Evolutionary conservation across 2,888 invertebrate genomes (phyloP), one percentile per base, ranked within the genome.

Genomic region (Bellardia pandia): DNA sequence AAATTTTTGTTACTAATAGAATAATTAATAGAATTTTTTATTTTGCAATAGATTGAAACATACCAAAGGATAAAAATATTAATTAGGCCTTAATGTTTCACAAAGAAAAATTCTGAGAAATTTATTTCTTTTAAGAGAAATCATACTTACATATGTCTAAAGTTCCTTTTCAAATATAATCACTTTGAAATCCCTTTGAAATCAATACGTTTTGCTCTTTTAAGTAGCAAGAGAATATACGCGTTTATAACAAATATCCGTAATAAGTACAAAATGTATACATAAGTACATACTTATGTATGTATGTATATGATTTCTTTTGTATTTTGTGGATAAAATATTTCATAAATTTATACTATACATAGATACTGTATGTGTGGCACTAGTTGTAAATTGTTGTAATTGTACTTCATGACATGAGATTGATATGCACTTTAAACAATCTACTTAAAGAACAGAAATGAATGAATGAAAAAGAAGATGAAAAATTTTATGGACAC

Each of bases 351-450:
- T 45, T 45, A 9, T 13, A 11, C 13, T 45, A 13, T 13, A 11
- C 3, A 9, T 13, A 42, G 2, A 9, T 42, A 42, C 9, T 45
- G 11, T 13, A 13, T 45, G 13, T 45, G 3, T 45, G 45, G 45
- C 4, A 45, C 45, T 45, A 45, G 45, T 45, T 45, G 45, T 45
- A 45, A 45, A 45, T 56, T 58, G 23, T 30, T 30, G 30, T 58
- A 58, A 58, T 58, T 30, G 45, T 48, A 23, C 56, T 66, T 33
- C 68, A 71, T 76, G 69, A 62, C 80, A 76, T 16, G 23, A 30
- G 60, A 82, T 23, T 68, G 69, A 86, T 78, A 74, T 75, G 82
- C 82, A 82, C 86, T 86, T 82, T 82, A 58, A 58, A 78, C 60
- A 62, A 78, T 64, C 16, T 58, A 69, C 86, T 86, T 74, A 66